Evolutionary conservation across 2,113 vertebrate species (phyloP).

Genomic region (Neotragus moschatus): DNA sequence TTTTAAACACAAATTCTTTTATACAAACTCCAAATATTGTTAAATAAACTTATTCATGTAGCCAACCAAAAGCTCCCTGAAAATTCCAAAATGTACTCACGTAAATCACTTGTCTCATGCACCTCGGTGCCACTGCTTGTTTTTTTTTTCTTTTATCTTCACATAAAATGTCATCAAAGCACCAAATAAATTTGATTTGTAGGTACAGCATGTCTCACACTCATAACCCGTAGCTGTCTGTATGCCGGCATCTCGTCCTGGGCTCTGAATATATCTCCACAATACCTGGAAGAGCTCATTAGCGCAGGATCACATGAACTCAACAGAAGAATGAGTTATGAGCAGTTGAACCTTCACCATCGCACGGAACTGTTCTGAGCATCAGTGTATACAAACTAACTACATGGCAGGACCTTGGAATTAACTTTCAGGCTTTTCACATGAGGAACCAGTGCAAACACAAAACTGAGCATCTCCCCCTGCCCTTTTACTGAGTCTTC

Average conservation of each 20-base stretch:
- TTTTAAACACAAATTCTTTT: background rate
- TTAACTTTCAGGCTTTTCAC: background rate
- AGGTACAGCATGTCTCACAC: background rate
- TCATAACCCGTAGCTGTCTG: background rate
- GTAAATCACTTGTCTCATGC: background rate
- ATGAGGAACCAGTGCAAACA: background rate
- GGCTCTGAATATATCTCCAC: background rate
- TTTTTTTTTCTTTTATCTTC: background rate
- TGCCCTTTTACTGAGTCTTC: background rate
- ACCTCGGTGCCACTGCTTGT: background rate
- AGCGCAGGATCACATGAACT: background rate
- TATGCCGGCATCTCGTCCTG: background rate
- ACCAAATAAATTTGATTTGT: background rate
- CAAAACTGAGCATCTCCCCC: background rate
- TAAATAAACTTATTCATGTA: background rate
- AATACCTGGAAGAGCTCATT: background rate
- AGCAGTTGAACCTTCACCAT: background rate
- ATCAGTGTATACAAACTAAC: background rate
- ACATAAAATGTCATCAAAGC: background rate
- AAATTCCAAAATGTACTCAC: background rate
- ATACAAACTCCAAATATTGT: background rate
- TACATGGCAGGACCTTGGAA: background rate
- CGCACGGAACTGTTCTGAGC: background rate
- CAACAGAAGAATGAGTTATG: background rate
- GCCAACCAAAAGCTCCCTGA: background rate